Evolutionary conservation across 2,888 invertebrate genomes (phyloP), one percentile per base, ranked within the genome.

Genomic region (Parasteatoda lunata): DNA sequence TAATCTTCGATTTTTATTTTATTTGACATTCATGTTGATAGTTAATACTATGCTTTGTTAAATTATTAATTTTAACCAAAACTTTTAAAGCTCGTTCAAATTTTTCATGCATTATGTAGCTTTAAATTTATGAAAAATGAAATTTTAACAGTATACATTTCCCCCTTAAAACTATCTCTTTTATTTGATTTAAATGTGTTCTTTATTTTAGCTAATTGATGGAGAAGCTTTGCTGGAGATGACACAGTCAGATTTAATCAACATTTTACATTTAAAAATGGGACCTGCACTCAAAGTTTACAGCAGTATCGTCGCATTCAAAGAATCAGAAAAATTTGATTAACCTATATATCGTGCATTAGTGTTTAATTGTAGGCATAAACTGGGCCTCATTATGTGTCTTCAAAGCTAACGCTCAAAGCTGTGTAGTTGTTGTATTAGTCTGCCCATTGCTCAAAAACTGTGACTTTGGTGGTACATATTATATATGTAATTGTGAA

Each of bases 241-340:
- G 89, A 95, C 95, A 76, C 96, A 97, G 93, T 94, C 94, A 89
- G 97, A 98, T 93, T 93, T 97, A 84, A 94, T 95, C 52, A 94
- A 94, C 70, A 93, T 95, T 88, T 93, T 97, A 90, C 94, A 95
- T 77, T 93, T 97, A 88, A 95, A 96, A 91, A 93, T 97, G 84
- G 97, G 97, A 7, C 96, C 97, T 66, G 96, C 97, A 66, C 94
- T 97, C 89, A 97, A 97, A 92, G 93, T 97, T 78, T 95, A 94
- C 91, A 95, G 95, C 91, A 94, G 94, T 90, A 94, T 95, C 90
- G 90, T 92, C 48, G 78, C 85, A 66, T 88, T 88, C 66, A 70
- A 72, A 11, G 82, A 88, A 51, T 88, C 88, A n/a, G 78, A 79
- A 66, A 79, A 88, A 59, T 80, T 76, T 66, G 80, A 80, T 9